Conservation (phyloP, 2,113 vertebrate genomes). For the Corythornis vintsioides region DNA sequence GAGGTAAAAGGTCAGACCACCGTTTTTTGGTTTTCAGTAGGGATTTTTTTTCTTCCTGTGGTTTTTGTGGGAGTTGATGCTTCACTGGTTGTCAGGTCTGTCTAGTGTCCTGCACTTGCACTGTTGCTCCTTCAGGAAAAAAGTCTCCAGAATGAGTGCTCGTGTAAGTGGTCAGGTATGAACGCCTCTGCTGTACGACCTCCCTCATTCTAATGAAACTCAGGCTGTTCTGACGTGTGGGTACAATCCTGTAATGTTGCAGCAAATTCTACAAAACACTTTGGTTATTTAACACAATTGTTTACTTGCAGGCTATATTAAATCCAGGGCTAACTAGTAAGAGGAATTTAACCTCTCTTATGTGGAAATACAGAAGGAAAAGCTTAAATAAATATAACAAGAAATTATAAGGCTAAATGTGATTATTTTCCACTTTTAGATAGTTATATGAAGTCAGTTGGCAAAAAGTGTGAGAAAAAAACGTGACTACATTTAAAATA, state of each 20-base stretch:
- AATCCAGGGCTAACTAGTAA: slow-evolving; percentile 52
- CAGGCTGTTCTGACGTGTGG: neutral
- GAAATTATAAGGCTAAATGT: slow-evolving; percentile 49
- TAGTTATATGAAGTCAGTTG: slow-evolving; percentile 57
- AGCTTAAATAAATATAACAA: slow-evolving; percentile 54
- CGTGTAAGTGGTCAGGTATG: neutral
- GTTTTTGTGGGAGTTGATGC: slow-evolving; percentile 37
- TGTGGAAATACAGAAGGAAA: slow-evolving; percentile 13
- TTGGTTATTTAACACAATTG: slow-evolving; percentile 25
- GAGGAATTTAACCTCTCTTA: slow-evolving; percentile 46
- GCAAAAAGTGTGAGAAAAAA: slow-evolving; percentile 52
- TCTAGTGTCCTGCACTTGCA: slow-evolving; percentile 7
- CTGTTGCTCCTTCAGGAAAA: neutral
- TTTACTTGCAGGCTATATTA: slow-evolving; percentile 43
- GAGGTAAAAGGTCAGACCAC: neutral
- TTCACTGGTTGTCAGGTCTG: slow-evolving; percentile 37
- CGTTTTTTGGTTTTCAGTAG: neutral
- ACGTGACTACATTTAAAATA: slow-evolving; percentile 47
- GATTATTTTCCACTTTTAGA: slow-evolving; percentile 62
- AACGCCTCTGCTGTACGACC: neutral
- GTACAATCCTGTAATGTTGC: neutral
- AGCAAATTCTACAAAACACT: slow-evolving; percentile 15
- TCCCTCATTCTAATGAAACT: slow-evolving; percentile 1
- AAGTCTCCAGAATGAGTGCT: neutral
- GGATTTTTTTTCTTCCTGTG: neutral